Conservation (phyloP, 2,888 invertebrate genomes). For the Myathropa florea region DNA sequence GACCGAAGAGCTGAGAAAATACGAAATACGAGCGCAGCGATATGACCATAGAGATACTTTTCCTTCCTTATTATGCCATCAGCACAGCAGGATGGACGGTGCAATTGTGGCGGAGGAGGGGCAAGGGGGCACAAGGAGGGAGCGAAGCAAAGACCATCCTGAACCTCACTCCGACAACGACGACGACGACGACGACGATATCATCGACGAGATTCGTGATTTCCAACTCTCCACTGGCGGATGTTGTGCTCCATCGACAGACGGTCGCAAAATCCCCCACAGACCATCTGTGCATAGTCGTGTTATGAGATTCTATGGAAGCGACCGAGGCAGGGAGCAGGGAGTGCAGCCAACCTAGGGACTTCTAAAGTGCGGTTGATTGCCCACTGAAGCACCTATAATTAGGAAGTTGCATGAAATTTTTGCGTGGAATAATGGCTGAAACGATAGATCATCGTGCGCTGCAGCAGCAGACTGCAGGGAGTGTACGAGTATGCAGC, state of each 20-base stretch:
- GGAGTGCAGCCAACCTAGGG: not conserved
- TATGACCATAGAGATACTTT: constrained; percentile 41
- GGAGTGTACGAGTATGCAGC: not conserved
- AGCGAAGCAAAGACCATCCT: not conserved
- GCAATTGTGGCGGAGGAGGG: not conserved
- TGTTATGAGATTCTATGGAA: constrained; percentile 26
- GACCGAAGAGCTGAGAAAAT: constrained; percentile 28
- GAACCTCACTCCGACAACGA: not conserved
- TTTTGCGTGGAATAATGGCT: constrained; percentile 67
- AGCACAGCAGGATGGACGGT: constrained; percentile 41
- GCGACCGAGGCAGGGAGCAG: not conserved
- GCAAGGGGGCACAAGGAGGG: not conserved
- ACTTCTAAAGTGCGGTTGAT: constrained; percentile 63
- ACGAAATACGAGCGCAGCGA: constrained; percentile 47
- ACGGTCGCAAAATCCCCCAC: constrained; percentile 41
- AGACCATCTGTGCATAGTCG: constrained; percentile 40
- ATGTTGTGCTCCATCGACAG: constrained; percentile 55
- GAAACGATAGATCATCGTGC: constrained; percentile 66
- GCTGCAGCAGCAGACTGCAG: constrained; percentile 16
- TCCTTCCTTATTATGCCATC: constrained; percentile 69
- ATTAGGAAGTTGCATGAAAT: constrained; percentile 71
- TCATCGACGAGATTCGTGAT: constrained; percentile 65
- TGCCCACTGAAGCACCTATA: constrained; percentile 66
- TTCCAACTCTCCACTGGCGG: constrained; percentile 51
- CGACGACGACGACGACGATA: constrained; percentile 20